These are phyloP conservation scores for Protosalanx chinensis DNA, from an alignment of 2,797 vertebrate species.

Conservation along the genomic window DNA sequence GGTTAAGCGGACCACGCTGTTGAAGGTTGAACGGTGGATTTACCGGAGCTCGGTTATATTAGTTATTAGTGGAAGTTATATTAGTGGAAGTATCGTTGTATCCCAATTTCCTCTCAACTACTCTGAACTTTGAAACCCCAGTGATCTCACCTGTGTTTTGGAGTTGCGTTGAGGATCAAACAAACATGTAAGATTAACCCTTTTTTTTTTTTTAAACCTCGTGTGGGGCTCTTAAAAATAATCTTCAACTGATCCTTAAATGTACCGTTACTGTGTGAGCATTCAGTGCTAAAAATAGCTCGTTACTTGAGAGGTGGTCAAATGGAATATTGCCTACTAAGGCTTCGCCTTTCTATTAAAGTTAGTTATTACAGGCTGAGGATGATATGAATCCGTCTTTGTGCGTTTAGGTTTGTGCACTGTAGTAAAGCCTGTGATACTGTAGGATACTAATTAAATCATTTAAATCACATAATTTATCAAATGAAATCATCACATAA, in stretches of 20 bases:
- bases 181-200: constrained; percentile 9
- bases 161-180: not conserved
- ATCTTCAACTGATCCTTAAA: too few relatives aligned
- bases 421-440: too few relatives aligned
- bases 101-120: not conserved
- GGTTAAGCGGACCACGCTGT: not conserved
- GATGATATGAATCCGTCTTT: not conserved
- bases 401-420: not conserved
- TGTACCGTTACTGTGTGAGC: not conserved
- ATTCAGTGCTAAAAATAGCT: too few relatives aligned
- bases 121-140: constrained; percentile 11
- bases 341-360: too few relatives aligned
- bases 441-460: too few relatives aligned
- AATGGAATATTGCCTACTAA: too few relatives aligned
- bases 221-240: too few relatives aligned
- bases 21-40: not conserved
- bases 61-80: not conserved
- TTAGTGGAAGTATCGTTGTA: not conserved
- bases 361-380: not conserved
- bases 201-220: not conserved
- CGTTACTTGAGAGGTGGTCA: too few relatives aligned
- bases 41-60: not conserved
- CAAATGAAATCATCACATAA: too few relatives aligned
- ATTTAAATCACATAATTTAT: too few relatives aligned
- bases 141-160: not conserved